Evolutionary conservation across 2,888 invertebrate genomes (phyloP), one percentile per base, ranked within the genome.

Genomic region (Agrenia bidenticulata): DNA sequence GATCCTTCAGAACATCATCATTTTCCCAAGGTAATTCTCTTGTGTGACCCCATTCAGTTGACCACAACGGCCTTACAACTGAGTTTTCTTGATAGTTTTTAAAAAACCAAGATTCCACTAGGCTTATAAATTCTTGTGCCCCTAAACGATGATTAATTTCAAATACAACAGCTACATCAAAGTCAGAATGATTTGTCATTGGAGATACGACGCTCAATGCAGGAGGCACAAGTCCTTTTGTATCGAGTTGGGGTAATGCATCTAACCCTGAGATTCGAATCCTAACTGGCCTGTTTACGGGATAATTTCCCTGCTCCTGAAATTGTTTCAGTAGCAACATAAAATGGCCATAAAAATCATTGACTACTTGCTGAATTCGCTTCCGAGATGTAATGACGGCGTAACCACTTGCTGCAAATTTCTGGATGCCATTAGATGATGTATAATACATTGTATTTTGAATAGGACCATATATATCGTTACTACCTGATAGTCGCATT

Each of bases 41-140:
- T 13, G 17, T 24, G 26, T 45, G 24, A 19, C 7, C 49, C 58
- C 58, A 58, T 42, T 49, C 58, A 4, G 45, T 58, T 24, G 45
- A 42, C 58, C 58, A 58, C 24, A 45, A n/a, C 15, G 58, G 45
- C 13, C 58, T 17, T 21, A 58, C 17, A 2, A 58, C 15, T 21
- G 45, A 58, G 23, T 49, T 26, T 17, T 27, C 58, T 24, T 58
- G 45, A 21, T 41, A 49, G 23, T 21, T 49, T 9, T 15, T 23
- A 11, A 37, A 49, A 15, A 58, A 19, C 45, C 26, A 26, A 2
- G 45, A 23, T 26, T 58, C 45, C 26, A 58, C 24, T n/a, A n/a
- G 23, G 13, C 24, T 21, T 5, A 58, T n/a, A 45, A 58, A 58
- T 7, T 58, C 58, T 5, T 26, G 23, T 2, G 42, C 15, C 11